These are phyloP conservation scores for Equus przewalskii DNA, from an alignment of 2,113 vertebrate genomes.

Conservation along the genomic window DNA sequence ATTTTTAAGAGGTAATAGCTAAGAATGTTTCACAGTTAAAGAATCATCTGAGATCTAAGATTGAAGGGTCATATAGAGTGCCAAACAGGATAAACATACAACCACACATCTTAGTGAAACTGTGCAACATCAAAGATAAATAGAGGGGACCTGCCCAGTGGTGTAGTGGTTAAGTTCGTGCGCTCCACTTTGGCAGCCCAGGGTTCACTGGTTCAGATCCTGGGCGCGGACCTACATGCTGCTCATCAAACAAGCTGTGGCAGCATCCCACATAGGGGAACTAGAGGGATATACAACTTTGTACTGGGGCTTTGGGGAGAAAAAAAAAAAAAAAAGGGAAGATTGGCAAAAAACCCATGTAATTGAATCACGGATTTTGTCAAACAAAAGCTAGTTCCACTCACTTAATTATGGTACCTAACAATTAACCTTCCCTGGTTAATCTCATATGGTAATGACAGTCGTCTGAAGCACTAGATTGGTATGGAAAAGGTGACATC, in stretches of 20 bases:
- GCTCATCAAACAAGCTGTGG: too few relatives aligned
- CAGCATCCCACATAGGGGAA: too few relatives aligned
- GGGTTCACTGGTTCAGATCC: too few relatives aligned
- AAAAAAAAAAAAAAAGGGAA: not conserved
- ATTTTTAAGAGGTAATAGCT: not conserved
- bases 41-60: not conserved
- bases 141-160: not conserved
- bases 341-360: not conserved
- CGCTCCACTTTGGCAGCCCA: too few relatives aligned
- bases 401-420: not conserved
- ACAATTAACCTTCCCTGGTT: not conserved
- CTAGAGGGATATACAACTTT: too few relatives aligned
- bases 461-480: not conserved
- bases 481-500: not conserved
- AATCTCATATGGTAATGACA: not conserved
- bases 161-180: too few relatives aligned
- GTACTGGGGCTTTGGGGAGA: too few relatives aligned
- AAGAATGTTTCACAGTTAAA: not conserved
- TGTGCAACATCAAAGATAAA: not conserved
- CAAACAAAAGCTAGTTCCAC: constrained; percentile 3
- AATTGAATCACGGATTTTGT: not conserved
- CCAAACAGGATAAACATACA: not conserved
- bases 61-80: not conserved
- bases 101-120: not conserved
- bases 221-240: too few relatives aligned